A percentile compares a stretch with the other conserved stretches of the same genome.
phyloP scores from a whole-genome alignment of 1,140 invertebrate species.

The Nebria ingens region DNA sequence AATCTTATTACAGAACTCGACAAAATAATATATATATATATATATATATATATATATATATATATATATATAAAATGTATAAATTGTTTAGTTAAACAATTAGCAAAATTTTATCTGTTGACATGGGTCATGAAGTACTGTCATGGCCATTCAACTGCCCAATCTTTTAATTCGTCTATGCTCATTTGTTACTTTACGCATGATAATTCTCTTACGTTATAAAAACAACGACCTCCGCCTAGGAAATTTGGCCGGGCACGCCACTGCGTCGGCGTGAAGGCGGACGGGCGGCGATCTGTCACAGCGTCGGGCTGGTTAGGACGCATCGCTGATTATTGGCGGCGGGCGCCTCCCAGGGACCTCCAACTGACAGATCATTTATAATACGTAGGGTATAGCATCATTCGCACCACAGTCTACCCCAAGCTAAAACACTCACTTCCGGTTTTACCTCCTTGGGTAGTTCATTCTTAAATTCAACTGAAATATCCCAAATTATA shows the following conservation, averaged over 20 bases:
- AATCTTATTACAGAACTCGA: too few species aligned
- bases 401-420: too few species aligned
- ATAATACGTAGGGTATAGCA: too few species aligned
- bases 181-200: not conserved
- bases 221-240: not conserved
- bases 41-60: too few species aligned
- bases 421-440: too few species aligned
- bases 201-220: not conserved
- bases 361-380: not conserved
- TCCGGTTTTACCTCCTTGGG: too few species aligned
- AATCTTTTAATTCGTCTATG: not conserved
- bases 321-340: not conserved
- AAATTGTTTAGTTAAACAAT: too few species aligned
- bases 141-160: not conserved
- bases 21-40: too few species aligned
- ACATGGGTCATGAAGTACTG: not conserved
- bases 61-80: too few species aligned
- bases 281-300: not conserved
- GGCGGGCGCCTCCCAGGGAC: not conserved
- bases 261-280: not conserved
- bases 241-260: not conserved
- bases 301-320: not conserved
- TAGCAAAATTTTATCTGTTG: too few species aligned
- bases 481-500: too few species aligned
- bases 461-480: too few species aligned